Base-by-base conservation (phyloP, 92 coral and sea anemone genomes). In the Desmophyllum pertusum region DNA sequence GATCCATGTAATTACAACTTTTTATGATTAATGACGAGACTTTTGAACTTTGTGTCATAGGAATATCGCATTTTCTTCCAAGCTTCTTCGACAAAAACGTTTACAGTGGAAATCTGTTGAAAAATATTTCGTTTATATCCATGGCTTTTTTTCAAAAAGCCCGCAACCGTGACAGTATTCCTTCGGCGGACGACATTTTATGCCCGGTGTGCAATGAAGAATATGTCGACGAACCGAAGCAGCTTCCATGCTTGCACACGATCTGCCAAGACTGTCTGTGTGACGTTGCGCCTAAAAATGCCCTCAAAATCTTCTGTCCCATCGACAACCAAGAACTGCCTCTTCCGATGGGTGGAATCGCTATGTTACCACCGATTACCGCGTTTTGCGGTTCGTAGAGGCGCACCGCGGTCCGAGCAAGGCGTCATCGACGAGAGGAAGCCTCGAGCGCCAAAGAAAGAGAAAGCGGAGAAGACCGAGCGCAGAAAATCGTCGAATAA, bases 61-160 rank as follows among this genome's bases (percentile, higher is more conserved):
- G 36, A 35, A 37, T 36, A 41, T 69, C 37, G 50, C 23, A 69
- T n/a, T 67, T 66, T 80, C 63, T 27, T 29, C 33, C 74, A 33
- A 29, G 63, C 21, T 10, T 67, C 38, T n/a, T 68, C 35, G 29
- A 50, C 37, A 69, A 8, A 18, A 50, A 14, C 35, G 13, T 29
- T 4, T 31, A 13, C 31, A 4, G 63, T 11, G 35, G 10, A 66
- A 46, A 50, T 25, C 48, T 51, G 72, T 21, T 52, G 33, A 27
- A 46, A 29, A 57, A 37, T 71, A 31, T 40, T 57, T 18, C 10
- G 18, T 74, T n/a, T n/a, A n/a, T 71, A 30, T 5, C 52, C 21
- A 94, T 94, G 98, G 98, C 98, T 55, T 94, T 94, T 78, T 94
- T 94, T 72, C 73, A 85, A 75, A 89, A 89, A 73, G 88, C 94